Evolutionary conservation across 2,888 invertebrate species (phyloP).

Genomic region (Iphiclides podalirius): DNA sequence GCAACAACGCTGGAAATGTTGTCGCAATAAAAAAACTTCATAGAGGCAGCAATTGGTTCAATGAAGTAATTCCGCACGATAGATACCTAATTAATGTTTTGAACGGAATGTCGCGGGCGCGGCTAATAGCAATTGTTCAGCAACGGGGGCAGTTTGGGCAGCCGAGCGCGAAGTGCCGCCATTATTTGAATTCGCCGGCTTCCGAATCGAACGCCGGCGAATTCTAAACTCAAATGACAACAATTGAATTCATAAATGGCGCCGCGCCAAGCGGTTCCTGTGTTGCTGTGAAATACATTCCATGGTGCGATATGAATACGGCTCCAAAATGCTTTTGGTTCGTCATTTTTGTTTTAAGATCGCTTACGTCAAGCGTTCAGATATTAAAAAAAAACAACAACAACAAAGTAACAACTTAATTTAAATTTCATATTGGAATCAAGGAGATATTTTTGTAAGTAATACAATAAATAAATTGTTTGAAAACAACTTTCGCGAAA

Average conservation of each 20-base stretch:
- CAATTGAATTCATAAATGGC: conserved; percentile 17
- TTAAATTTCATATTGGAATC: too few species aligned
- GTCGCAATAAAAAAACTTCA: too few species aligned
- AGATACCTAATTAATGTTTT: conserved; percentile 8
- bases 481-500: too few species aligned
- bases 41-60: not conserved
- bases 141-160: conserved; percentile 46
- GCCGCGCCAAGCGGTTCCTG: not conserved
- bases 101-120: conserved; percentile 19
- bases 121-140: conserved; percentile 44
- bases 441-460: too few species aligned
- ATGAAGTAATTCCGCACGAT: conserved; percentile 6
- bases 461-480: too few species aligned
- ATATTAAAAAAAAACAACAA: not conserved
- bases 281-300: not conserved
- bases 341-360: not conserved
- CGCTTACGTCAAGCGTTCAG: too few species aligned
- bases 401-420: too few species aligned
- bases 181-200: conserved; percentile 36
- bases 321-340: not conserved
- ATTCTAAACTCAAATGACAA: conserved; percentile 16
- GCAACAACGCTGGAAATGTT: too few species aligned
- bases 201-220: conserved; percentile 27
- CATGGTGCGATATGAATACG: conserved; percentile 2
- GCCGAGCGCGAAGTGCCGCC: conserved; percentile 51